Base-by-base conservation (phyloP, 2,888 invertebrate genomes). In the Lomographa bimaculata region DNA sequence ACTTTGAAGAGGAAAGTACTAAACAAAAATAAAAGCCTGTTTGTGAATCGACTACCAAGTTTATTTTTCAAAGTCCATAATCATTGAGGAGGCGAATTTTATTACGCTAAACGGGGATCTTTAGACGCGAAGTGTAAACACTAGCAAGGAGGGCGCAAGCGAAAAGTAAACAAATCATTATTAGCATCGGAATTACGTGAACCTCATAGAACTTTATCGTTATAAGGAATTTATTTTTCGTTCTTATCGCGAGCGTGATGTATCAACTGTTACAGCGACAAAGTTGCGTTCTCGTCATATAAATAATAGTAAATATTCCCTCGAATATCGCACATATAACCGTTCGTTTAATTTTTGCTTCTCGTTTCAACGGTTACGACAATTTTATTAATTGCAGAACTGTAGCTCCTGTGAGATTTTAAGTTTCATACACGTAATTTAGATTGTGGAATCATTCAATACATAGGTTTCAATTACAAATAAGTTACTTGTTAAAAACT, bases 21-120 rank as follows among this genome's bases (percentile, higher is more conserved):
- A 76, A 81, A 80, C 72, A 82, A 79, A 80, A 81, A 82, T 76
- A 79, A 70, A 71, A 73, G 68, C 56, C 67, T 47, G 71, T 73
- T 76, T 71, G 71, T 68, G 71, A 73, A 75, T 72, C 63, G 68
- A 70, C 71, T 68, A 62, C 68, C 58, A 65, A 80, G 79, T 83
- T 81, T 81, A 80, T 81, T 79, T 80, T 79, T 71, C 79, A 76
- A 78, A 75, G 74, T 71, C 72, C 71, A 78, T 81, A 80, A 83
- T 85, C 73, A 83, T 81, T 59, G 75, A 29, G 53, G 66, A 75
- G 68, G 70, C 69, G 67, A 79, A 79, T 62, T 84, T 86, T 84
- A 86, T 77, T 71, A 71, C 68, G 59, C 63, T 68, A 42, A 54
- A 47, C 64, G 71, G 71, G 57, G 59, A 71, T 70, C 66, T 61